A percentile compares a stretch with the other conserved stretches of the same genome.
phyloP scores from a whole-genome alignment of 2,113 vertebrate genomes.

The Myrmecophaga tridactyla region DNA sequence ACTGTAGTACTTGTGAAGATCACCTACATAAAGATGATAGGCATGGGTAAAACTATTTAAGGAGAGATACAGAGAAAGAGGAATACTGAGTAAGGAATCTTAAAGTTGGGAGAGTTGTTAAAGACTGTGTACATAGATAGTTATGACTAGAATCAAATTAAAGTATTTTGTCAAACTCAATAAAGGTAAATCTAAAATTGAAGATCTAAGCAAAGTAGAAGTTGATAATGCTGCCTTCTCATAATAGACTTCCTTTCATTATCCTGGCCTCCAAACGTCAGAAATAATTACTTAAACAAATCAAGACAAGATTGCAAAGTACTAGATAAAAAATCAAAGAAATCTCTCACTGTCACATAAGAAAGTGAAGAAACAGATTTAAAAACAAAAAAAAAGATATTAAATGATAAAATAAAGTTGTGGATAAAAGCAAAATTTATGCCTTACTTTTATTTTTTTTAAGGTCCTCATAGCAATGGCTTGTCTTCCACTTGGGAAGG shows the following conservation, averaged over 20 bases:
- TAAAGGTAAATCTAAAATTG: not conserved
- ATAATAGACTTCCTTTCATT: not conserved
- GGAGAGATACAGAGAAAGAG: not conserved
- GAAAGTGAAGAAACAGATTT: not conserved
- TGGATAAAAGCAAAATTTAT: not conserved
- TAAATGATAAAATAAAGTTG: not conserved
- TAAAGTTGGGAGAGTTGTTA: not conserved
- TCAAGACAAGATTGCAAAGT: not conserved
- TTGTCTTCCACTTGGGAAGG: too few relatives aligned
- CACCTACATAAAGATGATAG: not conserved
- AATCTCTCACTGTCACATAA: not conserved
- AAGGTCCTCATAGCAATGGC: too few relatives aligned
- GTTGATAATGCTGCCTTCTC: not conserved
- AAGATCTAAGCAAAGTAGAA: not conserved
- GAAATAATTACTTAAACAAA: not conserved
- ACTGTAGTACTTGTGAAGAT: not conserved
- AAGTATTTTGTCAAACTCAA: not conserved
- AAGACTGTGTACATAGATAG: not conserved
- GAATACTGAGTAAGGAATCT: not conserved
- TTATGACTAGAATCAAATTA: not conserved
- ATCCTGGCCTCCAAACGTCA: not conserved
- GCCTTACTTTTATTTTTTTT: conserved; percentile 18
- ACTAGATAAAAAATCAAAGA: not conserved
- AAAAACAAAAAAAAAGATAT: not conserved
- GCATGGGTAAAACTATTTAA: not conserved